A percentile compares a stretch with the other conserved stretches of the same genome.
Evolutionary conservation across 2,797 vertebrate genomes (phyloP).

Genomic region (Lepus townsendii): DNA sequence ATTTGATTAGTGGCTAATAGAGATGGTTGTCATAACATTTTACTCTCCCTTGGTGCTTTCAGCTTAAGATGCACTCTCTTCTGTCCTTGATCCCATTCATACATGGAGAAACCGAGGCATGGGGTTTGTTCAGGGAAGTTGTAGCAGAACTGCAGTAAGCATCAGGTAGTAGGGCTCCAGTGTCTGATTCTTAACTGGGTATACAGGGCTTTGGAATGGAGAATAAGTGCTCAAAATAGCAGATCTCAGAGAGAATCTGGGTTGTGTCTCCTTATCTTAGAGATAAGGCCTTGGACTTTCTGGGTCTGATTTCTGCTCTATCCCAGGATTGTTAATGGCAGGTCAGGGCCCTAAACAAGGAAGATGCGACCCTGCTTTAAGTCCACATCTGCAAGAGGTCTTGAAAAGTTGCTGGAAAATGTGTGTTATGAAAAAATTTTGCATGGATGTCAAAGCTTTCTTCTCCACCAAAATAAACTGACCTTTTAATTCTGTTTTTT

Average conservation of each 20-base stretch:
- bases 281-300: neutral
- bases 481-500: too few relatives aligned
- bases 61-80: neutral
- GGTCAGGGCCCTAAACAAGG: neutral
- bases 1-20: neutral
- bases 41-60: neutral
- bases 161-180: neutral
- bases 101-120: neutral
- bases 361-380: neutral
- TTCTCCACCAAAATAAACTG: too few relatives aligned
- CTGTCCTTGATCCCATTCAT: too few relatives aligned
- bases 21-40: neutral
- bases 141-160: neutral
- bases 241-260: neutral
- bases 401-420: too few relatives aligned
- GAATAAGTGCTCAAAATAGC: neutral
- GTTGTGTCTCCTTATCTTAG: neutral
- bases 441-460: too few relatives aligned
- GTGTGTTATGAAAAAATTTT: too few relatives aligned
- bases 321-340: neutral
- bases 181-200: neutral
- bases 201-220: neutral
- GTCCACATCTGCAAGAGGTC: too few relatives aligned
- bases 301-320: neutral
- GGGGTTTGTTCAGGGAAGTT: neutral